Base-by-base conservation (phyloP, 2,113 vertebrate genomes). In the Atrichornis clamosus region DNA sequence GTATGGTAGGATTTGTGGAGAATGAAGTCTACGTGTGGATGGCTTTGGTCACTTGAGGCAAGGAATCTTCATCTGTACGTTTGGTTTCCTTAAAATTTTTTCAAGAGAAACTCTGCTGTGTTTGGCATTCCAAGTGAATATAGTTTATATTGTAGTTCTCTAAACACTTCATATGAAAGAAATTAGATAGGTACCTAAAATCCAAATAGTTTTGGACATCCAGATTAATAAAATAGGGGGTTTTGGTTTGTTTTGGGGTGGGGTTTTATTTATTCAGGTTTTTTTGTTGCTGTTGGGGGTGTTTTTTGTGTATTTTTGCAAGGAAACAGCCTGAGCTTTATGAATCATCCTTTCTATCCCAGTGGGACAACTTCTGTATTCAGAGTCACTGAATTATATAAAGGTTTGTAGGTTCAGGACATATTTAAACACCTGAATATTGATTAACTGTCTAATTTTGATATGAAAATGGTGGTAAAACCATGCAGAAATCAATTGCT, bases 371-470 rank as follows among this genome's bases (percentile, higher is more conserved):
- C 10, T 69, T 26, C 30, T 70, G 5, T 74, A 44, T 84, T 95
- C 81, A 67, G 70, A 93, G 47, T 89, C 60, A 70, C 52, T 93
- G 68, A 89, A 74, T 90, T 90, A 67, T 65, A 58, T 83, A 90
- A 85, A 77, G 65, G 47, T 78, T 92, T 94, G 59, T 90, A 92
- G 72, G 73, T 87, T 87, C 83, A 68, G 68, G 60, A 75, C 26
- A 16, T 96, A 65, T 64, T 92, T 80, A 86, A 97, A 81, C 88
- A 90, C 56, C 76, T 87, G 65, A 35, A 0, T 95, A 96, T 95
- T 90, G 96, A 96, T 95, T 92, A 94, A 30, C 88, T 93, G 92
- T 90, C 93, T 96, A 78, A 93, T 94, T 95, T 92, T 92, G 60
- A 64, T 78, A 81, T 26, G 82, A 93, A 89, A 90, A 84, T 69